Conservation (phyloP, 1,140 invertebrate species). For the Elysia chlorotica region DNA sequence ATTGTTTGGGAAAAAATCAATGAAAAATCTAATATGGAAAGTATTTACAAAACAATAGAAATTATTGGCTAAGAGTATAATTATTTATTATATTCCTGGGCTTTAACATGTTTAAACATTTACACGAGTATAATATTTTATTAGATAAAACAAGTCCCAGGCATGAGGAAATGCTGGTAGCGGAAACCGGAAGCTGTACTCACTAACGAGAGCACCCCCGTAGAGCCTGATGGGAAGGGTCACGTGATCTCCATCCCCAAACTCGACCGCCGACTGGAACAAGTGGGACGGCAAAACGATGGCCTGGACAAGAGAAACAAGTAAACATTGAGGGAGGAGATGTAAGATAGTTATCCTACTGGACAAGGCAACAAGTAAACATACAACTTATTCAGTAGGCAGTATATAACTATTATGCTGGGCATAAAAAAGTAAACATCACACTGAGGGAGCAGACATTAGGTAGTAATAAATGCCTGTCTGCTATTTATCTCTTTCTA, state of each 20-base stretch:
- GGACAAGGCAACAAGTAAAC: background rate
- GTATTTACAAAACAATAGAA: too few relatives aligned
- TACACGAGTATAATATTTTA: too few relatives aligned
- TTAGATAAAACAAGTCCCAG: background rate
- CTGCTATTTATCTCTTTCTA: too few relatives aligned
- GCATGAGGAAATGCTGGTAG: background rate
- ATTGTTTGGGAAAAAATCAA: too few relatives aligned
- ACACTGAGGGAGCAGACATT: too few relatives aligned
- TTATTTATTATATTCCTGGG: too few relatives aligned
- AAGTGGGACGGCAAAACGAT: slow-evolving; percentile 42
- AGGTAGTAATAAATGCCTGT: too few relatives aligned
- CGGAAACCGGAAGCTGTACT: slow-evolving; percentile 27
- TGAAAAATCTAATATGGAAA: too few relatives aligned
- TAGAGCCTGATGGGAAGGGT: slow-evolving; percentile 49
- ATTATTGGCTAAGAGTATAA: too few relatives aligned
- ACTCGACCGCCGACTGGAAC: slow-evolving; percentile 40
- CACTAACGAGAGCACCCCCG: slow-evolving; percentile 51
- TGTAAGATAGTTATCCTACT: background rate
- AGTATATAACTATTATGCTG: too few relatives aligned
- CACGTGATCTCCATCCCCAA: slow-evolving; percentile 26
- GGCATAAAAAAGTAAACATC: too few relatives aligned
- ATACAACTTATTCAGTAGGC: background rate
- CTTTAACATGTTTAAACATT: too few relatives aligned
- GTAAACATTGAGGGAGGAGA: background rate
- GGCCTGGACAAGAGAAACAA: slow-evolving; percentile 33